These are phyloP conservation scores for Synanthedon formicaeformis DNA, from an alignment of 2,888 invertebrate genomes.

Conservation along the genomic window DNA sequence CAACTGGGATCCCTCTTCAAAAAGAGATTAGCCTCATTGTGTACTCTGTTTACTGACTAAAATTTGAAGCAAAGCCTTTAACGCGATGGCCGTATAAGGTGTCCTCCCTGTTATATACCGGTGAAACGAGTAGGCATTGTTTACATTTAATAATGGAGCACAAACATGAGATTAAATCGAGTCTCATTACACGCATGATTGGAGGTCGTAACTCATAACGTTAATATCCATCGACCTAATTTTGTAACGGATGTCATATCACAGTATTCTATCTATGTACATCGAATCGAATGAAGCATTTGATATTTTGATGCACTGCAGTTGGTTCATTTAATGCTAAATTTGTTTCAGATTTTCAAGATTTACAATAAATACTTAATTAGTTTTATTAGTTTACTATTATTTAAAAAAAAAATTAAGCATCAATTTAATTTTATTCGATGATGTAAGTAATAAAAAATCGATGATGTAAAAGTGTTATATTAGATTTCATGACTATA, in stretches of 20 bases:
- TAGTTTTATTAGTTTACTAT: too few species aligned
- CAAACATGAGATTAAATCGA: constrained; percentile 33
- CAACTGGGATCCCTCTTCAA: constrained; percentile 25
- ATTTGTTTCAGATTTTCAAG: too few species aligned
- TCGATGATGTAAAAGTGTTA: too few species aligned
- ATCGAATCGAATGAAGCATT: too few species aligned
- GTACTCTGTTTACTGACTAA: constrained; percentile 16
- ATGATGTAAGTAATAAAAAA: too few species aligned
- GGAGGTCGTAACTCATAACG: constrained; percentile 24
- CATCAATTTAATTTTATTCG: too few species aligned
- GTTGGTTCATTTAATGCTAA: too few species aligned
- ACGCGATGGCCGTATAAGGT: constrained; percentile 20
- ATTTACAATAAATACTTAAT: too few species aligned
- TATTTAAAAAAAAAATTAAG: too few species aligned
- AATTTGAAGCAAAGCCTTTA: constrained; percentile 15
- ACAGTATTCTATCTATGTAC: too few species aligned
- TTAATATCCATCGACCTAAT: constrained; percentile 16
- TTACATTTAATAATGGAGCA: constrained; percentile 27
- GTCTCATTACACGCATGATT: constrained; percentile 17
- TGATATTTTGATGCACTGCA: too few species aligned
- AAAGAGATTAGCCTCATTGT: constrained; percentile 35
- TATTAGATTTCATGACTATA: too few species aligned
- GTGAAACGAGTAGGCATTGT: constrained; percentile 22
- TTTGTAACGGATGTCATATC: constrained; percentile 11
- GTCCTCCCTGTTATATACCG: constrained; percentile 16